phyloP scores from a whole-genome alignment of 1,140 invertebrate genomes.

The Cherax quadricarinatus region DNA sequence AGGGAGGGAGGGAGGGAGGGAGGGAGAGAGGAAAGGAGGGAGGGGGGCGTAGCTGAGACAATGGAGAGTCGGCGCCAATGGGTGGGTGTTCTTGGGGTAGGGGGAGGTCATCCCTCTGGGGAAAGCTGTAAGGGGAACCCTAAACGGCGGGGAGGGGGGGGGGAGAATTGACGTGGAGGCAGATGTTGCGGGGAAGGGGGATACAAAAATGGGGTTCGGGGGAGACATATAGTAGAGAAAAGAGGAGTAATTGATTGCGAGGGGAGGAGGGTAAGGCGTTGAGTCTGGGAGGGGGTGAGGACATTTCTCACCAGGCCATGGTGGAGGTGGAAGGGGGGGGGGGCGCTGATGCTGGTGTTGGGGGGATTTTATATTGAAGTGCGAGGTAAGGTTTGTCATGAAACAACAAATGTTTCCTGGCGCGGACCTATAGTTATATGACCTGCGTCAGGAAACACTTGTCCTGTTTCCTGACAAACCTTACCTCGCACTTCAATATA shows the following conservation, averaged over 20 bases:
- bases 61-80: background rate
- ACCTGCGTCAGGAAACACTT: too few species aligned
- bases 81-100: background rate
- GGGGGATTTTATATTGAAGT: too few species aligned
- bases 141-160: background rate
- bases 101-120: background rate
- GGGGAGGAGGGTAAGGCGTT: background rate
- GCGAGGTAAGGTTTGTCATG: too few species aligned
- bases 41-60: background rate
- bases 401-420: too few species aligned
- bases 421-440: too few species aligned
- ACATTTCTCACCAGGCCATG: background rate
- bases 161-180: background rate
- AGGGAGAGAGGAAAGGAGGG: background rate
- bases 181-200: too few species aligned
- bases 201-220: too few species aligned
- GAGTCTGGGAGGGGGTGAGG: background rate
- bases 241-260: background rate
- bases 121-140: background rate
- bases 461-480: too few species aligned
- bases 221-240: too few species aligned
- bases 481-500: too few species aligned
- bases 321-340: background rate
- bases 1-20: background rate
- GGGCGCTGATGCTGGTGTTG: too few species aligned